phyloP scores from a whole-genome alignment of 64 coral and sea anemone species.

The Dendronephthya gigantea region DNA sequence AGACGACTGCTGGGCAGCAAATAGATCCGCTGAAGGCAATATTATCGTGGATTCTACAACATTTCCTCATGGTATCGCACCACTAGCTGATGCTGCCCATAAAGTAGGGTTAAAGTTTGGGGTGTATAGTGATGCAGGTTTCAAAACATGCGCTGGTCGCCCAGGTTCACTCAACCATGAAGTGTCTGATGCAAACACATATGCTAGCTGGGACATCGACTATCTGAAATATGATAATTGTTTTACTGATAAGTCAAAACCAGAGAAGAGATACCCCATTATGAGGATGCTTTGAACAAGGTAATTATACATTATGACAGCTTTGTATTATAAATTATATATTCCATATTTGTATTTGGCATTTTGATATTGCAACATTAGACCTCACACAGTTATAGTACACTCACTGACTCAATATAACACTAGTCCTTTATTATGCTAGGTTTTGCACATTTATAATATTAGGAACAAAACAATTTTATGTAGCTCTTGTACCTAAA shows the following conservation, averaged over 20 bases:
- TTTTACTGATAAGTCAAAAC: slow-evolving; percentile 30
- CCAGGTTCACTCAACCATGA: slow-evolving; percentile 40
- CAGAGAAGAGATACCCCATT: slow-evolving; percentile 38
- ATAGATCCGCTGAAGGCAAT: neutral
- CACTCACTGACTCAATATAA: too few species aligned
- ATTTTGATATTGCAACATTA: too few species aligned
- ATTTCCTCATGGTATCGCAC: slow-evolving; percentile 38
- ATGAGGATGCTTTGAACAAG: slow-evolving; percentile 58
- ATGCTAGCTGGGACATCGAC: slow-evolving; percentile 36
- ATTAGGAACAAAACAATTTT: too few species aligned
- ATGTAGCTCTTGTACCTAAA: too few species aligned
- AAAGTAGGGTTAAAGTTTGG: slow-evolving; percentile 36
- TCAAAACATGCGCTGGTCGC: slow-evolving; percentile 30
- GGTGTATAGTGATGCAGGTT: slow-evolving; percentile 42
- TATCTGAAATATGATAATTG: slow-evolving; percentile 54
- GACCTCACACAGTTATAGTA: too few species aligned
- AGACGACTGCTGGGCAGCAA: slow-evolving; percentile 41
- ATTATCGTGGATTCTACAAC: slow-evolving; percentile 22
- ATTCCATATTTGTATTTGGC: too few species aligned
- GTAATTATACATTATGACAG: slow-evolving; percentile 5
- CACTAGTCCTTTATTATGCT: too few species aligned
- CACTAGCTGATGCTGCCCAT: slow-evolving; percentile 15
- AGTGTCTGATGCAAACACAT: slow-evolving; percentile 16
- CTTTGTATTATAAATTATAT: too few species aligned
- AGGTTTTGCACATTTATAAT: too few species aligned